phyloP scores from a whole-genome alignment of 2,888 invertebrate genomes.

The Muschampia plurimacula region DNA sequence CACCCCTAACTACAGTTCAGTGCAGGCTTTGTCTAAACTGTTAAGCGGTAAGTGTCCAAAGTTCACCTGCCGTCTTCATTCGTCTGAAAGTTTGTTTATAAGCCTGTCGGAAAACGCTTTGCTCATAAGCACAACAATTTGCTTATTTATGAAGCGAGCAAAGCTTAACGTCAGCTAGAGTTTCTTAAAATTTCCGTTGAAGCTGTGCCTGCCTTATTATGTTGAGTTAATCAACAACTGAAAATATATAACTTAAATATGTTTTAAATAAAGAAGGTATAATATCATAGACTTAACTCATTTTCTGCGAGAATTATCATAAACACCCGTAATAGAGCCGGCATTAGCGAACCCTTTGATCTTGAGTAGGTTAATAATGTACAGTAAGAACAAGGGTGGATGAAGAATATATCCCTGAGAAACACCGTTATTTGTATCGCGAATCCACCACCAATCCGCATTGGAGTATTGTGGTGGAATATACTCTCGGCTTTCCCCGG shows the following conservation, averaged over 20 bases:
- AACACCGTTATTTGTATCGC: not conserved
- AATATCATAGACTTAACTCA: not conserved
- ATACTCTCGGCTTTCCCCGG: too few relatives aligned
- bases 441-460: too few relatives aligned
- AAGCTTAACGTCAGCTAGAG: slow-evolving; percentile 10
- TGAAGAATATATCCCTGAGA: not conserved
- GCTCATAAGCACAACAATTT: slow-evolving; percentile 7
- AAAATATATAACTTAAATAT: not conserved
- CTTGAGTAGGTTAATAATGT: not conserved
- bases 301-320: not conserved
- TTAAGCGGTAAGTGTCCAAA: slow-evolving; percentile 21
- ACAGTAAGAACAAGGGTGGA: not conserved
- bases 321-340: not conserved
- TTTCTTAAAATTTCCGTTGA: not conserved
- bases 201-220: not conserved
- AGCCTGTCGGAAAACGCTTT: slow-evolving; percentile 23
- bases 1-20: slow-evolving; percentile 18
- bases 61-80: slow-evolving; percentile 28
- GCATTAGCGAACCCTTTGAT: not conserved
- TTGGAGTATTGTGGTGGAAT: too few relatives aligned
- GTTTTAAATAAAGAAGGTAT: not conserved
- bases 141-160: not conserved
- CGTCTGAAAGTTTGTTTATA: slow-evolving; percentile 28
- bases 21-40: slow-evolving; percentile 19
- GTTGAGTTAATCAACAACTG: not conserved